Percentiles rank a stretch among this genome's conserved stretches.
Conservation (phyloP, 2,797 vertebrate species). For the Gymnoscopelus microlampas region DNA sequence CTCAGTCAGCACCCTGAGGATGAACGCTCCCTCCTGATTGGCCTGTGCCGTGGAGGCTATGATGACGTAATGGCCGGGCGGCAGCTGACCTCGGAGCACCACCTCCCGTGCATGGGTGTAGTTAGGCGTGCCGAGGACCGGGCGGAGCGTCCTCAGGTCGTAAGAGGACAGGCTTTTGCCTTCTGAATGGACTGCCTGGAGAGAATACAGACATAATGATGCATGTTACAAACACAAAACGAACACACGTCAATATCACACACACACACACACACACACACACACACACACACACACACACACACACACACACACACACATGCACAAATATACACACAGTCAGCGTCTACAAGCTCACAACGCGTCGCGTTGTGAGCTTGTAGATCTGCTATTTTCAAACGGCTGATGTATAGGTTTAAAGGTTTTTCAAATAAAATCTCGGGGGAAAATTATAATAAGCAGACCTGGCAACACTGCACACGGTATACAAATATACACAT, state of each 20-base stretch:
- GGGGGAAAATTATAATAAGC: too few species aligned
- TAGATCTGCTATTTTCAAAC: too few species aligned
- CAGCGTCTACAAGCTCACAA: too few species aligned
- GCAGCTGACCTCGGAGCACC: conserved; percentile 68
- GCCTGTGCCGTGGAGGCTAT: conserved; percentile 65
- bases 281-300: too few species aligned
- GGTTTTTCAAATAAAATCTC: too few species aligned
- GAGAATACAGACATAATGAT: not conserved
- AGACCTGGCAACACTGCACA: too few species aligned
- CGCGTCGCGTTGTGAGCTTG: too few species aligned
- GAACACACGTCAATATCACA: not conserved
- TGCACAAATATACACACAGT: too few species aligned
- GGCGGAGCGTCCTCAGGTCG: conserved; percentile 37
- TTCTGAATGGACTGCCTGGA: conserved; percentile 55
- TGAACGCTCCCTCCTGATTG: conserved; percentile 76
- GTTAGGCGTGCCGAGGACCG: conserved; percentile 20
- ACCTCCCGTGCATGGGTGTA: conserved; percentile 68
- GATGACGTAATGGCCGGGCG: conserved; percentile 79
- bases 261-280: too few species aligned
- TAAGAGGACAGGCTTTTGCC: conserved; percentile 43
- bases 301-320: too few species aligned
- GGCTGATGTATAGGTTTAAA: too few species aligned
- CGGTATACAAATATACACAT: too few species aligned
- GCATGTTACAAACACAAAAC: not conserved
- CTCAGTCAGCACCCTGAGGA: conserved; percentile 78